Base-by-base conservation (phyloP, 1,140 invertebrate species). In the Tetramorium parvispinum region DNA sequence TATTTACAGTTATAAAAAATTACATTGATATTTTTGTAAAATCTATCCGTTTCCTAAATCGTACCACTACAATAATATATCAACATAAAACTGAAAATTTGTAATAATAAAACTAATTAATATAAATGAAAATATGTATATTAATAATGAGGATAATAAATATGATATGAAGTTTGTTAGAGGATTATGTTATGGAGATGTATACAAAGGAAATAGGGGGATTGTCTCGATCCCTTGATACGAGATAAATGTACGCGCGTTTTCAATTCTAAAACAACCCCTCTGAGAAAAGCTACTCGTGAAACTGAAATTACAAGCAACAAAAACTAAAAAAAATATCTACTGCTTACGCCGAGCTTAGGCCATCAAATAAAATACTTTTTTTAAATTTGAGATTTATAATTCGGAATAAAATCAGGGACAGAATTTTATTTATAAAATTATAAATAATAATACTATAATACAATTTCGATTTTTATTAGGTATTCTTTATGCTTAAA, bases 261-360 rank as follows among this genome's bases (percentile, higher is more conserved):
- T 66, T 68, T 40, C 61, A 68, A 40, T 68, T 79, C n/a, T 79
- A 24, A 3, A 8, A 53, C 77, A 79, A 68, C 13, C n/a, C 46
- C 63, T 32, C n/a, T 24, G 77, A 66, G 61, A 40, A 51, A 51
- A 66, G 43, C 13, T 51, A 18, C 4, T 37, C n/a, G 3, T 21
- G 27, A 51, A 63, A 46, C 10, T 37, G n/a, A 79, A 51, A 37
- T 68, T 51, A 79, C n/a, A 51, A 61, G 8, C n/a, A 68, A 3
- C 16, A 21, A 7, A 1, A 3, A 63, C 7, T 32, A 76, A 8
- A 76, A 53, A 46, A 11, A 43, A 1, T 43, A 43, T 43, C 8
- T 43, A 2, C 40, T 16, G 16, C 21, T 13, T 63, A 57, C 5
- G 13, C 2, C 5, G n/a, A 63, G 40, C 18, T 32, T 63, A 32